These are phyloP conservation scores for Bombus breviceps DNA, from an alignment of 1,140 invertebrate genomes.

Conservation along the genomic window DNA sequence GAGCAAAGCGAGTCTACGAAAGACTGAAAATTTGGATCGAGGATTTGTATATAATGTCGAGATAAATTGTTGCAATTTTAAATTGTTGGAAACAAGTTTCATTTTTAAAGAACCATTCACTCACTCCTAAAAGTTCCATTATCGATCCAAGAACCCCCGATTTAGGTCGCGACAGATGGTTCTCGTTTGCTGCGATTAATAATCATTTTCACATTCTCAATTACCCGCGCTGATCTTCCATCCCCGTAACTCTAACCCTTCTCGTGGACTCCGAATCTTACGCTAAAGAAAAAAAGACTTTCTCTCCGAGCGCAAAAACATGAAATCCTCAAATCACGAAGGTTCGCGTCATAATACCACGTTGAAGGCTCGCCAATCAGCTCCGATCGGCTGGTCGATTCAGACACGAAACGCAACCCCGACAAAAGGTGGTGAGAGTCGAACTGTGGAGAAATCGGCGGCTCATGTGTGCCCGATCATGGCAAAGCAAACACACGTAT, in stretches of 20 bases:
- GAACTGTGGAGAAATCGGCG: constrained; percentile 38
- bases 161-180: constrained; percentile 9
- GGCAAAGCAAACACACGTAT: constrained; percentile 70
- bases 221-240: too few species aligned
- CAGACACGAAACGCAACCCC: constrained; percentile 16
- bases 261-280: too few species aligned
- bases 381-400: background rate
- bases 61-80: background rate
- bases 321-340: constrained; percentile 14
- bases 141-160: background rate
- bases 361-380: background rate
- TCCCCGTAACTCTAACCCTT: background rate
- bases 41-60: too few species aligned
- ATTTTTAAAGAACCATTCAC: background rate
- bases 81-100: too few species aligned
- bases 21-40: background rate
- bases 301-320: background rate
- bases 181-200: background rate
- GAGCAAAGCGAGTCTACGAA: background rate
- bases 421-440: constrained; percentile 24
- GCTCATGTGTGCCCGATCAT: constrained; percentile 61
- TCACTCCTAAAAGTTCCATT: background rate
- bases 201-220: background rate
- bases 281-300: too few species aligned
- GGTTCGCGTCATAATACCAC: constrained; percentile 18